These are phyloP conservation scores for Spilarctia lutea DNA, from an alignment of 2,888 invertebrate species.

Conservation along the genomic window DNA sequence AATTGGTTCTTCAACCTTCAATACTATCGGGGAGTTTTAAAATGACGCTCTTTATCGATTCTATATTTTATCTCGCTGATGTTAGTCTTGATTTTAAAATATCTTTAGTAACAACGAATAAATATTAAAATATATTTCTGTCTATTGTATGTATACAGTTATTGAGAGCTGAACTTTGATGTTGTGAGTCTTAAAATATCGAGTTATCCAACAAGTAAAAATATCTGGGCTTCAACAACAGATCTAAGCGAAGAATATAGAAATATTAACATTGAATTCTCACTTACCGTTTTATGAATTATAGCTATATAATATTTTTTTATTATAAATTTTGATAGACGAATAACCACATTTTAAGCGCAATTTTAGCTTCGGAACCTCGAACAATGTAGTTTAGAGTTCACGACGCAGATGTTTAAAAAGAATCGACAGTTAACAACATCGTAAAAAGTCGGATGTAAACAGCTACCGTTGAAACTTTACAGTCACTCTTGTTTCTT, in stretches of 20 bases:
- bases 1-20: constrained; percentile 47
- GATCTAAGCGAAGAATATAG: background rate
- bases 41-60: constrained; percentile 42
- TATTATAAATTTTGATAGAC: constrained; percentile 34
- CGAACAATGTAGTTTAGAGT: constrained; percentile 84
- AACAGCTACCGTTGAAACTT: constrained; percentile 82
- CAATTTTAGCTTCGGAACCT: constrained; percentile 69
- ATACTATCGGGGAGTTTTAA: constrained; percentile 44
- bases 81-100: constrained; percentile 5
- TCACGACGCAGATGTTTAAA: constrained; percentile 83
- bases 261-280: background rate
- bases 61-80: constrained; percentile 31
- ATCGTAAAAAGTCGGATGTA: constrained; percentile 82
- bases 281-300: background rate
- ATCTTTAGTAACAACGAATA: background rate
- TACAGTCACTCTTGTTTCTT: constrained; percentile 75
- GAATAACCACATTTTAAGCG: constrained; percentile 56
- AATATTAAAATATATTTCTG: background rate
- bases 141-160: background rate
- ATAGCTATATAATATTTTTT: constrained; percentile 4
- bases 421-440: constrained; percentile 85
- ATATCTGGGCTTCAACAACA: background rate
- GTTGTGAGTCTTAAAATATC: background rate
- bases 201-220: background rate
- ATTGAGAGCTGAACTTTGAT: constrained; percentile 5